A percentile compares a stretch with the other conserved stretches of the same genome.
Evolutionary conservation across 2,113 vertebrate genomes (phyloP).

Genomic region (Scophthalmus maximus): DNA sequence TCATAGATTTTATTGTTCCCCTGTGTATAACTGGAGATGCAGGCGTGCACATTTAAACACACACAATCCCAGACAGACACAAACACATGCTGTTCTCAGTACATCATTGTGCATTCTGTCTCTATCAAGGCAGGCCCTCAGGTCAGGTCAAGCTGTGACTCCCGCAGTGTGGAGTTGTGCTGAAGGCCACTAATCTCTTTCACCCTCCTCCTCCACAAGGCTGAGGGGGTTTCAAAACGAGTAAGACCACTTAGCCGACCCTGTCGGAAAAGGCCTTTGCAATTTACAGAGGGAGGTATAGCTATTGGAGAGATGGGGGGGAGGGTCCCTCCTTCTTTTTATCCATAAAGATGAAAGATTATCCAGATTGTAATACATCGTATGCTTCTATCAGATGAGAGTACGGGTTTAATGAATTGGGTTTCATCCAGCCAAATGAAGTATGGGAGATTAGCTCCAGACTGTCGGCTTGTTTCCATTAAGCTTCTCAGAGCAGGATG

Average conservation of each 20-base stretch:
- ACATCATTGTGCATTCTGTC: slow-evolving; percentile 50
- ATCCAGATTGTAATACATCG: slow-evolving; percentile 66
- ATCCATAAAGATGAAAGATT: slow-evolving; percentile 71
- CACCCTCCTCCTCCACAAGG: slow-evolving; percentile 49
- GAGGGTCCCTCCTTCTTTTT: slow-evolving; percentile 12
- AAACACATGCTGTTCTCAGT: not conserved
- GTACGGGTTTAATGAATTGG: slow-evolving; percentile 64
- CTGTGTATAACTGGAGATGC: too few species aligned
- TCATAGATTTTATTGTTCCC: too few species aligned
- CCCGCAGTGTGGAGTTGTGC: slow-evolving; percentile 56
- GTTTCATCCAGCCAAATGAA: slow-evolving; percentile 66
- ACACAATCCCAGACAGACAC: not conserved
- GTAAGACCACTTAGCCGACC: slow-evolving; percentile 63
- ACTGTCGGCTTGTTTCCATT: slow-evolving; percentile 68
- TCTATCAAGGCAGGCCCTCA: slow-evolving; percentile 21
- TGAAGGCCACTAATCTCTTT: slow-evolving; percentile 65
- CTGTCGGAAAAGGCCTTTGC: slow-evolving; percentile 55
- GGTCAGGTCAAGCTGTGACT: slow-evolving; percentile 63
- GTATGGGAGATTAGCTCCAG: slow-evolving; percentile 69
- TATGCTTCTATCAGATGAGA: slow-evolving; percentile 61
- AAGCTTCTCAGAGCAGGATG: slow-evolving; percentile 51
- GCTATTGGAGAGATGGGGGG: not conserved
- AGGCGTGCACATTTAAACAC: not conserved
- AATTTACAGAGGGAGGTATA: slow-evolving; percentile 44
- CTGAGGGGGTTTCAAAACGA: slow-evolving; percentile 54